Evolutionary conservation across 2,113 vertebrate species (phyloP), one percentile per base, ranked within the genome.

Genomic region (Oncorhynchus masou): DNA sequence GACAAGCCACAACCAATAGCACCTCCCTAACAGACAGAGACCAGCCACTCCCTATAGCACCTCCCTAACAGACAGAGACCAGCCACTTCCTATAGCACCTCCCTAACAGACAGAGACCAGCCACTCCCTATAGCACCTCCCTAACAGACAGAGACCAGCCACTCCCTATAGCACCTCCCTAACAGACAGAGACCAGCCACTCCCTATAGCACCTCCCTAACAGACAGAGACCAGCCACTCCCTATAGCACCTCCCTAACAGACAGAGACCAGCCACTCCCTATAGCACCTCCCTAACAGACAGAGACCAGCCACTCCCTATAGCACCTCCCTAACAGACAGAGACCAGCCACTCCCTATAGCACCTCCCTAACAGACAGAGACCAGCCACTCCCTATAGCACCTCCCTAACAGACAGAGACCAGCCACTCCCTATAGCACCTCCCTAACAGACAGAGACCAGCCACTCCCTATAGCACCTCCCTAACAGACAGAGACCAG

Each of bases 51-150:
- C 68, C 49, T 39, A 39, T 39, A 39, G 34, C 39, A 39, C 39
- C 39, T 39, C 39, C 39, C 39, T 97, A 94, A 91, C 94, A 68
- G 80, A 71, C 11, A 39, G 66, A 68, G 27, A 29, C 29, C 0
- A 7, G 65, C 60, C 72, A 77, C 24, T 5, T 65, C 54, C 72
- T 76, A 25, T 78, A 83, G 75, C 34, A 39, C 34, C 34, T 39
- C 34, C 7, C 34, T 39, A 20, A 62, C 19, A 22, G 9, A n/a
- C 59, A 62, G 19, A 62, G 7, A 62, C 60, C 13, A 51, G 49
- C 15, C 15, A 51, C 11, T 13, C 49, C 59, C 59, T 69, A 24
- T 65, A 81, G 78, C 78, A 68, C 79, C 73, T 51, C 11, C 13
- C 49, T 51, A 68, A 78, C 62, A 70, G 48, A 51, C 57, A 76